Percentiles rank a stretch among this genome's conserved stretches.
phyloP scores from a whole-genome alignment of 2,797 vertebrate species.

The Mormyrus hasselquistii region DNA sequence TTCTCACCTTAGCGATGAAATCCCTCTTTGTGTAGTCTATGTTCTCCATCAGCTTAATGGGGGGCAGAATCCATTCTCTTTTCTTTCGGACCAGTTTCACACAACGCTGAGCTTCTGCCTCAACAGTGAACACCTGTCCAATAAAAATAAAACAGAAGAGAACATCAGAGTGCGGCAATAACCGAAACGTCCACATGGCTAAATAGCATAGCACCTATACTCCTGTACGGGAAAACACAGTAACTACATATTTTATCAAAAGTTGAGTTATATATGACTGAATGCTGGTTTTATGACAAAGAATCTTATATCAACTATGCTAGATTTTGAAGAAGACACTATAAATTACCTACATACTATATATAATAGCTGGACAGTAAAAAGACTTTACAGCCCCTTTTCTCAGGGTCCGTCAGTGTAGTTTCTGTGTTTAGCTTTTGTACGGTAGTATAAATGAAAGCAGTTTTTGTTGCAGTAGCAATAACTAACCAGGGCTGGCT shows the following conservation, averaged over 20 bases:
- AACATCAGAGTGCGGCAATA: background rate
- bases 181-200: background rate
- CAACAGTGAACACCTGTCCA: conserved; percentile 36
- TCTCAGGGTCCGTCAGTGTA: no score
- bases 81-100: conserved; percentile 59
- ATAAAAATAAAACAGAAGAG: background rate
- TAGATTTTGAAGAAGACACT: background rate
- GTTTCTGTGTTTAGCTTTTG: background rate
- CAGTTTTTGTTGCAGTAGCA: background rate
- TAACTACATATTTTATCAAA: background rate
- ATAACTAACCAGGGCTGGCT: background rate
- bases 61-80: conserved; percentile 85
- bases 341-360: background rate
- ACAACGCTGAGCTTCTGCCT: conserved; percentile 7
- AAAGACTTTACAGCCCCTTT: background rate
- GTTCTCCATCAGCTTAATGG: conserved; percentile 71
- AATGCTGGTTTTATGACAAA: background rate
- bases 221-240: background rate
- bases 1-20: conserved; percentile 80
- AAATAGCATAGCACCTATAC: background rate
- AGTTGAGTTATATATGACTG: background rate
- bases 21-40: conserved; percentile 65
- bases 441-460: background rate
- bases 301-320: background rate
- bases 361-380: background rate